These are phyloP conservation scores for Batillaria attramentaria DNA, from an alignment of 1,140 invertebrate genomes.

Conservation along the genomic window DNA sequence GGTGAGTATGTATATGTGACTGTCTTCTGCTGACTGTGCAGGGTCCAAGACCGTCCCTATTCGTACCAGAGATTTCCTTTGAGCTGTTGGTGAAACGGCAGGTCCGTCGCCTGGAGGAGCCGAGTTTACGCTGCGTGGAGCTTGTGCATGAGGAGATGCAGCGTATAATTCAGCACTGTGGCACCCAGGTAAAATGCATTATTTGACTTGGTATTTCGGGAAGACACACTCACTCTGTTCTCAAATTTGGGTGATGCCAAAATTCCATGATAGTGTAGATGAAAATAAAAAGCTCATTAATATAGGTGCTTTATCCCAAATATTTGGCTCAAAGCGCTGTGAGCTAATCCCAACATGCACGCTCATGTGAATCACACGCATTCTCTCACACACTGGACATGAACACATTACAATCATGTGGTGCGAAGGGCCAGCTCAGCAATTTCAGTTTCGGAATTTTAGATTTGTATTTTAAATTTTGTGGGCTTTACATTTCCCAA, in stretches of 20 bases:
- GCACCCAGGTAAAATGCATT: constrained; percentile 80
- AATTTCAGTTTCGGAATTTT: too few species aligned
- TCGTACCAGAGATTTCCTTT: constrained; percentile 93
- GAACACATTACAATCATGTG: too few species aligned
- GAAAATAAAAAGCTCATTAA: too few species aligned
- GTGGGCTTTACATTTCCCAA: too few species aligned
- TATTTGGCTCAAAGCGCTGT: too few species aligned
- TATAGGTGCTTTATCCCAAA: too few species aligned
- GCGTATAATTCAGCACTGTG: constrained; percentile 97
- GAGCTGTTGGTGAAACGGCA: constrained; percentile 97
- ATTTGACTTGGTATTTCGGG: neutral
- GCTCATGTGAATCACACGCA: too few species aligned
- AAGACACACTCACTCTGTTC: neutral
- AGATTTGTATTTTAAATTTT: too few species aligned
- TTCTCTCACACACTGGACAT: too few species aligned
- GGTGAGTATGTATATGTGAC: too few species aligned
- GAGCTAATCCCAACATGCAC: too few species aligned
- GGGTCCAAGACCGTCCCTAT: constrained; percentile 95
- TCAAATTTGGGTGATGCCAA: neutral
- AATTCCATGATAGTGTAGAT: neutral
- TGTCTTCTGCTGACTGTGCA: constrained; percentile 57
- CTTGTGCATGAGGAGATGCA: constrained; percentile 99
- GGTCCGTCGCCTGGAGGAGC: constrained; percentile 95
- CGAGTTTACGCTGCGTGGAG: constrained; percentile 96
- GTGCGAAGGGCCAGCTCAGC: too few species aligned